Base-by-base conservation (phyloP, 2,888 invertebrate species). In the Cistogaster globosa region DNA sequence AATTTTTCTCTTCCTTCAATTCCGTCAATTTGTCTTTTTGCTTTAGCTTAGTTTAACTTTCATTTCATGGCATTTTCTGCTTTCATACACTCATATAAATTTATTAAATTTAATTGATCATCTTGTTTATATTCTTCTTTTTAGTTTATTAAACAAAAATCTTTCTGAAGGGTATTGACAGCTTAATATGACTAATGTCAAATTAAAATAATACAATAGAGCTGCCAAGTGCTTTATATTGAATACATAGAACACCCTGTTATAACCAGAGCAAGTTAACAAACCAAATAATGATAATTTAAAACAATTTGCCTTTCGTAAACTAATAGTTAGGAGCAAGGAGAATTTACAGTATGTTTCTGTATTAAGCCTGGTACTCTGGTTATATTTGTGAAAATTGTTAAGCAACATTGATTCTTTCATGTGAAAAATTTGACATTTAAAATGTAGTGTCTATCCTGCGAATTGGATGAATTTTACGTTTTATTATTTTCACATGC, bases 101-200 rank as follows among this genome's bases (percentile, higher is more conserved):
- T 71, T 60, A 58, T 58, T 58, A 67, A 77, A 67, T 42, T 77
- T 77, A 77, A 42, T 53, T 58, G 3, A 22, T 53, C 11, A 51
- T 51, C 14, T 71, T 57, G 53, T 55, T 82, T 69, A 72, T 77
- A 18, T 45, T 18, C 3, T 58, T 65, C 63, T 45, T 82, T 63
- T 12, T 45, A 68, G 62, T 45, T 62, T 32, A n/a, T 55, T 53
- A 55, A 71, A 26, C 45, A 4, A 18, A 67, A 53, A 8, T 8
- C 8, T 26, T 36, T 60, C 74, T 72, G 8, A 51, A 36, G 72
- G 20, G 9, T 68, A 45, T 36, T 60, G 36, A 53, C 16, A 77
- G 16, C 53, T 45, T 26, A 65, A 57, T 67, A 14, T 16, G 26
- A 32, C 16, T 51, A 67, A 2, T 72, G 68, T 62, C 74, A 75